Evolutionary conservation across 1,140 invertebrate genomes (phyloP).

Genomic region (Medauroidea extradentata): DNA sequence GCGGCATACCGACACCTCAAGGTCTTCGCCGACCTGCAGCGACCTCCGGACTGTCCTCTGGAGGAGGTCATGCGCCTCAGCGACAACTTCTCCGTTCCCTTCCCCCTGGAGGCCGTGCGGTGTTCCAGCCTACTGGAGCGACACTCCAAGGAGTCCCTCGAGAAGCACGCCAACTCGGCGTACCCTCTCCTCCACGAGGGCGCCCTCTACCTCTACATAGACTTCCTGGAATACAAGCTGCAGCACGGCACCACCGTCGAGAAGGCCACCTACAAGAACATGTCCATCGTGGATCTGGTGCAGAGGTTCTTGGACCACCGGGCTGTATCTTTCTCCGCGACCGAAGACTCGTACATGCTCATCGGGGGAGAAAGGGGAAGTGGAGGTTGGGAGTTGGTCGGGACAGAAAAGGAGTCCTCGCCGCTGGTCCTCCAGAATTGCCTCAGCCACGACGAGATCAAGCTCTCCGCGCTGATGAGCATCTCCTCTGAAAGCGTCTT

Average conservation of each 20-base stretch:
- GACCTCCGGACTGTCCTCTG: slow-evolving; percentile 19
- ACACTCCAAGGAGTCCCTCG: slow-evolving; percentile 27
- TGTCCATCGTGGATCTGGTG: slow-evolving; percentile 50
- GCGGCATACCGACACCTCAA: too few species aligned
- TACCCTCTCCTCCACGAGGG: slow-evolving; percentile 49
- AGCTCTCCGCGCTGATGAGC: slow-evolving; percentile 54
- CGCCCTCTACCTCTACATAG: slow-evolving; percentile 40
- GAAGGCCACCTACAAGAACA: slow-evolving; percentile 49
- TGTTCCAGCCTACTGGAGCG: slow-evolving; percentile 34
- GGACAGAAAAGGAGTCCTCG: slow-evolving; percentile 41
- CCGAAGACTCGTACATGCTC: slow-evolving; percentile 48
- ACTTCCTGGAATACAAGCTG: slow-evolving; percentile 42
- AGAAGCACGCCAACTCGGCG: slow-evolving; percentile 45
- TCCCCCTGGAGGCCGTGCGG: slow-evolving; percentile 39
- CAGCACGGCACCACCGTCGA: slow-evolving; percentile 49
- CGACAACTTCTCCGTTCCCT: slow-evolving; percentile 41
- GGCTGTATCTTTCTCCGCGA: slow-evolving; percentile 48
- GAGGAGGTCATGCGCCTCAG: slow-evolving; percentile 42
- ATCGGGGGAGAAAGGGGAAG: slow-evolving; percentile 45
- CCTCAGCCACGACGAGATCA: slow-evolving; percentile 56
- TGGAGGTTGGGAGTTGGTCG: slow-evolving; percentile 49
- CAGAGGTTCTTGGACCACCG: slow-evolving; percentile 53
- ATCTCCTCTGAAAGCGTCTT: slow-evolving; percentile 58
- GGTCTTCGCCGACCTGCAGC: too few species aligned
- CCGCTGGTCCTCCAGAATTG: slow-evolving; percentile 39